Evolutionary conservation across 2,888 invertebrate species (phyloP).

Genomic region (Helobdella robusta): DNA sequence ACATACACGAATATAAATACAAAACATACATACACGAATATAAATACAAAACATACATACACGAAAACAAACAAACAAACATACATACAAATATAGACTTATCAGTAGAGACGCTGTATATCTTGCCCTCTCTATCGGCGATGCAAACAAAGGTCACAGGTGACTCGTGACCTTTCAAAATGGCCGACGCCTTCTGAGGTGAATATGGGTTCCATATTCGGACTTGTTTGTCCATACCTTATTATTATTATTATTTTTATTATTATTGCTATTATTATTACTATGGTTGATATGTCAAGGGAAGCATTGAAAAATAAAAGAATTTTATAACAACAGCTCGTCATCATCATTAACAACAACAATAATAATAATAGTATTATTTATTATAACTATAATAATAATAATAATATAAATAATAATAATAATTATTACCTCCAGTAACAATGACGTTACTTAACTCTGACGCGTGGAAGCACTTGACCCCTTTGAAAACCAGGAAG

Average conservation of each 20-base stretch:
- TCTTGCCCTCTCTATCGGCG: slow-evolving; percentile 48
- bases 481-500: slow-evolving; percentile 50
- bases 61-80: not conserved
- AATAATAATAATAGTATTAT: not conserved
- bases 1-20: no score
- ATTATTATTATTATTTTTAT: slow-evolving; percentile 14
- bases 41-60: no score
- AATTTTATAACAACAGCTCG: no score
- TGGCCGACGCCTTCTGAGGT: slow-evolving; percentile 48
- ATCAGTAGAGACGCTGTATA: slow-evolving; percentile 50
- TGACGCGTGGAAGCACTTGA: slow-evolving; percentile 49
- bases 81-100: slow-evolving; percentile 39
- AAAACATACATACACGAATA: slow-evolving; percentile 32
- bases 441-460: slow-evolving; percentile 48
- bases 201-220: slow-evolving; percentile 50
- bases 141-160: slow-evolving; percentile 48
- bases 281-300: not conserved
- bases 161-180: slow-evolving; percentile 48
- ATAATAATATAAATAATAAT: not conserved
- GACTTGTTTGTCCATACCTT: slow-evolving; percentile 50
- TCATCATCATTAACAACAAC: no score
- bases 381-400: not conserved
- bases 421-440: slow-evolving; percentile 43
- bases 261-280: slow-evolving; percentile 5
- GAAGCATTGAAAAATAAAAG: not conserved